Base-by-base conservation (phyloP, 2,113 vertebrate species). In the Eulemur rufifrons region DNA sequence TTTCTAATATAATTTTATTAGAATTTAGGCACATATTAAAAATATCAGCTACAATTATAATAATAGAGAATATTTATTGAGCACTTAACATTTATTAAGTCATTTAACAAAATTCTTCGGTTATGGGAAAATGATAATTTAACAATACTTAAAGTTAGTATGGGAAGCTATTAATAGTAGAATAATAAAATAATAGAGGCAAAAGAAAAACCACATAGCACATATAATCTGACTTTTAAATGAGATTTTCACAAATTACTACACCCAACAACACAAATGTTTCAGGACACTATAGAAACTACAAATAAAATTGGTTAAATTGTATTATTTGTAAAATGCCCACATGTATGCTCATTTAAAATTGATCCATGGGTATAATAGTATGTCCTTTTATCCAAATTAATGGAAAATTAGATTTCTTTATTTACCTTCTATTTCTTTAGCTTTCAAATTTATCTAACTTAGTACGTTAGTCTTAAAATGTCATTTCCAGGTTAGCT, bases 271-370 rank as follows among this genome's bases (percentile, higher is more conserved):
- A 95, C 6, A 89, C 37, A 39, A 94, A 92, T 69, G 23, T 47
- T 95, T 96, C 77, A 90, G 52, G 74, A 85, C 2, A 78, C 47
- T 34, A 66, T 77, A 84, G 74, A 96, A 96, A 89, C 39, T 76
- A 95, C 12, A 89, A 69, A 76, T 84, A 87, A 90, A 96, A n/a
- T 61, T 92, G 14, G 13, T 95, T 95, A 76, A 84, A 88, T 89
- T 66, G 54, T 83, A 81, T 90, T 82, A 54, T 42, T 47, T 86
- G 17, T 59, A 88, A 93, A 64, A 71, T 77, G 18, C 13, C 11
- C 15, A 87, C 23, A 68, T 27, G 27, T 50, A 80, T 86, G 32
- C 6, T 86, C n/a, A 78, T 73, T 92, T 92, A 73, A 96, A 95
- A 93, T 29, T 83, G 56, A 86, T 64, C 18, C 34, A 39, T 34